phyloP scores from a whole-genome alignment of 2,797 vertebrate genomes.

The Rhinatrema bivittatum region DNA sequence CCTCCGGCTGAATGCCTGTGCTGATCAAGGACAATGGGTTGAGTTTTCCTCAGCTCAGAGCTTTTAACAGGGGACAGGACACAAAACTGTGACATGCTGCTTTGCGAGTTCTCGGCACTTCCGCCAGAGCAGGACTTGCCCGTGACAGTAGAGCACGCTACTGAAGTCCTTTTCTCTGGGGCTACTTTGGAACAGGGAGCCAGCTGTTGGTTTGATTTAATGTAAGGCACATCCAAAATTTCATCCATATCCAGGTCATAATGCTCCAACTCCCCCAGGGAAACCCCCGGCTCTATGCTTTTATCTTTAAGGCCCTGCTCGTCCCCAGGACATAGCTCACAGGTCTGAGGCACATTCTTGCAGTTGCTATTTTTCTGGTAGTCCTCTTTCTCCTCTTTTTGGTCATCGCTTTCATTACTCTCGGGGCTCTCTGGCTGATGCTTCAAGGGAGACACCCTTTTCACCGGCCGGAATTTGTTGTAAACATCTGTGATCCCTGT shows the following conservation, averaged over 20 bases:
- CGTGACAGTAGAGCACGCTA: conserved; percentile 61
- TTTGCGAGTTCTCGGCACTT: conserved; percentile 54
- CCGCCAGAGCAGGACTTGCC: conserved; percentile 54
- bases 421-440: conserved; percentile 88
- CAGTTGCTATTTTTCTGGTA: conserved; percentile 54
- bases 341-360: conserved; percentile 39
- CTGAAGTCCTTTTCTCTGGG: conserved; percentile 68
- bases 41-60: conserved; percentile 75
- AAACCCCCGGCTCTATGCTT: conserved; percentile 31
- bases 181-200: conserved; percentile 72
- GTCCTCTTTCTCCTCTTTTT: conserved; percentile 60
- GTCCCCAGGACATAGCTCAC: conserved; percentile 38
- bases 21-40: conserved; percentile 70
- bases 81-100: conserved; percentile 64
- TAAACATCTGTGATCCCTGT: conserved; percentile 83
- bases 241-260: conserved; percentile 98
- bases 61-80: conserved; percentile 85
- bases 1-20: conserved; percentile 57
- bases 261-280: conserved; percentile 88
- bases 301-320: conserved; percentile 51
- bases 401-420: conserved; percentile 70
- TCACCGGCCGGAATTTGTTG: conserved; percentile 92
- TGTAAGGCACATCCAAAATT: conserved; percentile 97
- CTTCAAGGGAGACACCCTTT: conserved; percentile 90
- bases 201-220: conserved; percentile 86